phyloP scores from a whole-genome alignment of 2,797 vertebrate genomes.

The Pelochelys cantorii region DNA sequence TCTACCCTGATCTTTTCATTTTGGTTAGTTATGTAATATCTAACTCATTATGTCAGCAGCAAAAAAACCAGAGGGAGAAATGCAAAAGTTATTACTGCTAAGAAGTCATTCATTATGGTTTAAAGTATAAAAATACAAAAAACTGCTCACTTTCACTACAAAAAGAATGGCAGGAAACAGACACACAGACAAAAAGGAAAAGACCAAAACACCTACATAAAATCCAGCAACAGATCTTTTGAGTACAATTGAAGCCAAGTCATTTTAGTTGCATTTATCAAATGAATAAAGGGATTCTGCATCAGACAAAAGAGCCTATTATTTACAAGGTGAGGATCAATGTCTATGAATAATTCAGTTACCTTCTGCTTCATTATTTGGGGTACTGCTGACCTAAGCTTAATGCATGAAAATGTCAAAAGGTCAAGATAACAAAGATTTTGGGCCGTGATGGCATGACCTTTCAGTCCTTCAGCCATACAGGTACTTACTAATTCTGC shows the following conservation, averaged over 20 bases:
- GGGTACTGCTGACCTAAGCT: constrained; percentile 62
- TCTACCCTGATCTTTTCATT: not conserved
- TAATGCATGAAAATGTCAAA: constrained; percentile 48
- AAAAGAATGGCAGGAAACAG: not conserved
- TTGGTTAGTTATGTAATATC: not conserved
- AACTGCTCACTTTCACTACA: not conserved
- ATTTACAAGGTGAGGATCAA: constrained; percentile 42
- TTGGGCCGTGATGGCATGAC: constrained; percentile 56
- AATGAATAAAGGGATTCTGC: not conserved
- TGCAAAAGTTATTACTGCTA: not conserved
- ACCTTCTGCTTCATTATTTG: constrained; percentile 56
- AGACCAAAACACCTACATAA: not conserved
- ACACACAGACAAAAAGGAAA: no score
- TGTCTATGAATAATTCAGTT: constrained; percentile 48
- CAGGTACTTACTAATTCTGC: constrained; percentile 94
- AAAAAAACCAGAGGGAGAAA: not conserved
- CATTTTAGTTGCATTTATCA: not conserved
- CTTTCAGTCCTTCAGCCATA: not conserved
- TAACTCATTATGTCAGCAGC: not conserved
- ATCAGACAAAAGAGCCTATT: not conserved
- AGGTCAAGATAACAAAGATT: constrained; percentile 66
- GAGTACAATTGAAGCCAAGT: constrained; percentile 4
- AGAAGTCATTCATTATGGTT: not conserved
- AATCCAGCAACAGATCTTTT: not conserved
- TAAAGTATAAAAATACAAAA: not conserved